Base-by-base conservation (phyloP, 2,113 vertebrate genomes). In the Vicugna pacos region DNA sequence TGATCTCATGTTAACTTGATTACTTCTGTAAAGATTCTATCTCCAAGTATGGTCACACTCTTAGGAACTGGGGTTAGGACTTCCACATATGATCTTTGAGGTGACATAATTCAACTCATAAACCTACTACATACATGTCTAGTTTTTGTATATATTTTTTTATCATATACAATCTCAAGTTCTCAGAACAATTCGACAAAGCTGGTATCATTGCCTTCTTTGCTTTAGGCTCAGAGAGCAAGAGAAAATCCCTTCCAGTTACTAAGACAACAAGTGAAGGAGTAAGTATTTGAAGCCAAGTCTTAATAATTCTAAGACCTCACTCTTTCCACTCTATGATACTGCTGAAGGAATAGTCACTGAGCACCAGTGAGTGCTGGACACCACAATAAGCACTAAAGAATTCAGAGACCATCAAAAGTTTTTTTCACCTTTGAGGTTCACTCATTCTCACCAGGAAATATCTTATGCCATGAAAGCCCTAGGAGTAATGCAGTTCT, bases 341-440 rank as follows among this genome's bases (percentile, higher is more conserved):
- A 67, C 1, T n/a, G 12, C 16, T 24, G 24, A 62, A 50, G 8
- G 4, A 32, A 30, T 54, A 8, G 56, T 52, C 24, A 30, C 2
- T 75, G 52, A 81, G 5, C 14, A 64, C 13, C 17, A 22, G 2
- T 5, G 56, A 72, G 32, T 50, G 3, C 80, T 32, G 26, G 28
- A 26, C 11, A 17, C 10, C 48, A 15, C 6, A 12, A 14, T 58
- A 30, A 24, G 16, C 52, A 87, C 7, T 1, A 46, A 76, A 30
- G 11, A 94, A 42, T 35, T 94, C 65, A 64, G 56, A 50, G 19
- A 80, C 42, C 15, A 42, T 24, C n/a, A 89, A 88, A 82, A 87
- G 65, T 1, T 12, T 62, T 62, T 15, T 72, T 56, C 38, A 7
- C 2, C 28, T 76, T 15, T 38, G 38, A 82, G 8, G 26, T 46